Conservation (phyloP, 2,797 vertebrate species). For the Microchirus variegatus region DNA sequence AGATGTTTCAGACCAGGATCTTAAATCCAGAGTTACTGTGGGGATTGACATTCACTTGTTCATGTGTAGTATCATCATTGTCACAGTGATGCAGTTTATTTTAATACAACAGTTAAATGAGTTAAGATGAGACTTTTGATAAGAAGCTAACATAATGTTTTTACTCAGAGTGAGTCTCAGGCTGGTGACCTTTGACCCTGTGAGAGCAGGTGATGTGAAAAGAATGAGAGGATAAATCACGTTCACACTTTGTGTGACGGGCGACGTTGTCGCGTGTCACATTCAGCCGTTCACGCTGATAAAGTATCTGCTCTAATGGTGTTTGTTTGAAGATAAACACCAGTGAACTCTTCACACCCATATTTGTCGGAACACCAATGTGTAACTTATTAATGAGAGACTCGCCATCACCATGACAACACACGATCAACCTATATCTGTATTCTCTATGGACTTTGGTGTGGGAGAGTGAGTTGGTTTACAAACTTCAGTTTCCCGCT, state of each 20-base stretch:
- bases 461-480: no score
- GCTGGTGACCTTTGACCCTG: not conserved
- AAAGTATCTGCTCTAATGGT: conserved; percentile 45
- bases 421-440: no score
- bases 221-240: not conserved
- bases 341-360: conserved; percentile 34
- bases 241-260: conserved; percentile 14
- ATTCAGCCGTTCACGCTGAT: conserved; percentile 38
- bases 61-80: no score
- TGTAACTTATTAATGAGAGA: conserved; percentile 60
- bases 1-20: no score
- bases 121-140: no score
- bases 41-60: conserved; percentile 21
- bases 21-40: no score
- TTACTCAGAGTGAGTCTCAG: no score
- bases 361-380: conserved; percentile 44
- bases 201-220: not conserved
- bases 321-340: conserved; percentile 29
- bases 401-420: conserved; percentile 19
- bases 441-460: no score
- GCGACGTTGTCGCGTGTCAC: conserved; percentile 19
- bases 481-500: no score
- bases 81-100: no score
- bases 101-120: no score
- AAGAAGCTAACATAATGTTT: no score